Percentiles rank a stretch among this genome's conserved stretches.
These are phyloP conservation scores for human DNA, from an alignment of 2,113 vertebrate genomes.

Conservation along the genomic window GRCh38 chr6:106251501-106252000, in stretches of 20 bases:
- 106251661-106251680: no score
- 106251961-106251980: no score
- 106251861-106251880: no score
- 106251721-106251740: fast-evolving
- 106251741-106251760: fast-evolving
- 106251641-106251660: no score
- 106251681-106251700: no score
- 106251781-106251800: neutral
- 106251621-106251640: neutral
- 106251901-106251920: no score
- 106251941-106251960: no score
- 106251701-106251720: fast-evolving
- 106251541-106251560: neutral
- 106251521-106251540: slow-evolving; percentile 19
- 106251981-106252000: no score
- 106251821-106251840: neutral
- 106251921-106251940: no score
- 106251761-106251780: no score
- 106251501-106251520: slow-evolving; percentile 28
- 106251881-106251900: no score
- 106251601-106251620: slow-evolving; percentile 12
- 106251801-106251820: neutral
- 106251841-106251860: no score
- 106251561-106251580: slow-evolving; percentile 16
- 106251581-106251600: neutral